phyloP scores from a whole-genome alignment of 2,888 invertebrate genomes.

The Parnassius apollo region DNA sequence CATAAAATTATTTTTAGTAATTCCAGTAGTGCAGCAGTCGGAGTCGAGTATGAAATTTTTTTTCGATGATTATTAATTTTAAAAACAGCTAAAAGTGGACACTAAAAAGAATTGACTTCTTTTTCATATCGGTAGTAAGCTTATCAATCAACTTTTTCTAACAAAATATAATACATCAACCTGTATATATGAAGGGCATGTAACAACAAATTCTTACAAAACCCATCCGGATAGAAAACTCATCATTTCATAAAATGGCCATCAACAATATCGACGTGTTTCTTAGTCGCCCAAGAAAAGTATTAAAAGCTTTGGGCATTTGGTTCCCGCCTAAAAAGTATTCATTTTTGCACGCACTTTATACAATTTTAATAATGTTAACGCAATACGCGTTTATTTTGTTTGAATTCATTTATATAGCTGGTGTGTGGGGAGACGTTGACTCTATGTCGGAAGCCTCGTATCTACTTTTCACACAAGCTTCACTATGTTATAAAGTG shows the following conservation, averaged over 20 bases:
- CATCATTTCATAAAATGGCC: slow-evolving; percentile 34
- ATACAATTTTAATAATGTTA: slow-evolving; percentile 47
- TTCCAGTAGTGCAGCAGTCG: no score
- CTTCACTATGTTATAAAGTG: slow-evolving; percentile 61
- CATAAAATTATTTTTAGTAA: no score
- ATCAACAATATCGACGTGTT: slow-evolving; percentile 46
- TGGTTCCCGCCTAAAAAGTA: slow-evolving; percentile 51
- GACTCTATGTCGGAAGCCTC: slow-evolving; percentile 63
- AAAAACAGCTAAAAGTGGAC: no score
- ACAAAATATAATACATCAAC: background rate
- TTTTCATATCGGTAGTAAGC: no score
- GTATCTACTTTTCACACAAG: slow-evolving; percentile 64
- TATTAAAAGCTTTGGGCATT: slow-evolving; percentile 52
- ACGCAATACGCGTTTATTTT: slow-evolving; percentile 59
- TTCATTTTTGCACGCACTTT: slow-evolving; percentile 39
- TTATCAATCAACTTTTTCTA: no score
- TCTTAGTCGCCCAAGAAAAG: slow-evolving; percentile 47
- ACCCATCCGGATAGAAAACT: no score
- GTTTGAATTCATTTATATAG: slow-evolving; percentile 62
- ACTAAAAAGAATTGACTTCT: no score
- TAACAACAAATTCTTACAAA: background rate
- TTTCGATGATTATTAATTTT: background rate
- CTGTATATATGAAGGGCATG: slow-evolving; percentile 2
- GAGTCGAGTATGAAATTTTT: background rate
- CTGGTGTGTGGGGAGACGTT: slow-evolving; percentile 60